phyloP scores from a whole-genome alignment of 2,888 invertebrate species.

The Autographa gamma region DNA sequence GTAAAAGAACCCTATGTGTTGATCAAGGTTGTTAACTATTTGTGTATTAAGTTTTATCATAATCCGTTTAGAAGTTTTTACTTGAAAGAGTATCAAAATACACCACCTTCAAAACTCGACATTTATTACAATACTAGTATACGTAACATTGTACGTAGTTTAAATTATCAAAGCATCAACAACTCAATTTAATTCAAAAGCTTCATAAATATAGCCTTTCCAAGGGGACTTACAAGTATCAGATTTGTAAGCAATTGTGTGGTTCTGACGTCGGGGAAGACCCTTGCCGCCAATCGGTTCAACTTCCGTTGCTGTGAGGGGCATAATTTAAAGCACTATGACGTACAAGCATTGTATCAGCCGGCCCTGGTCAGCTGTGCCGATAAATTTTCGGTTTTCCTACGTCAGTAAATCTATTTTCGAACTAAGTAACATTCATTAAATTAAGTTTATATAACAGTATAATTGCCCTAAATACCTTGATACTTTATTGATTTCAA shows the following conservation, averaged over 20 bases:
- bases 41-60: too few species aligned
- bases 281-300: not conserved
- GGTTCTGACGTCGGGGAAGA: not conserved
- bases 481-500: too few species aligned
- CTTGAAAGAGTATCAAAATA: too few species aligned
- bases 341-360: not conserved
- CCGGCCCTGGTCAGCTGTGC: not conserved
- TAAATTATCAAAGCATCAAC: not conserved
- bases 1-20: too few species aligned
- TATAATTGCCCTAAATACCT: too few species aligned
- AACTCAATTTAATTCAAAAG: not conserved
- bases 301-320: constrained; percentile 1
- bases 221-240: not conserved
- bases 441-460: not conserved
- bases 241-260: not conserved
- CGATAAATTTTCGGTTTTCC: not conserved
- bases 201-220: not conserved
- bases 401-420: not conserved
- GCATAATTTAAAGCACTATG: not conserved
- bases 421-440: not conserved
- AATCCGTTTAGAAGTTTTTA: too few species aligned
- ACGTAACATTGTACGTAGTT: too few species aligned
- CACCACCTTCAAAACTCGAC: too few species aligned
- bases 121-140: too few species aligned
- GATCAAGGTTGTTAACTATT: too few species aligned